phyloP scores from a whole-genome alignment of 35 echinoderm and acorn worm genomes.

The Ptychodera flava region DNA sequence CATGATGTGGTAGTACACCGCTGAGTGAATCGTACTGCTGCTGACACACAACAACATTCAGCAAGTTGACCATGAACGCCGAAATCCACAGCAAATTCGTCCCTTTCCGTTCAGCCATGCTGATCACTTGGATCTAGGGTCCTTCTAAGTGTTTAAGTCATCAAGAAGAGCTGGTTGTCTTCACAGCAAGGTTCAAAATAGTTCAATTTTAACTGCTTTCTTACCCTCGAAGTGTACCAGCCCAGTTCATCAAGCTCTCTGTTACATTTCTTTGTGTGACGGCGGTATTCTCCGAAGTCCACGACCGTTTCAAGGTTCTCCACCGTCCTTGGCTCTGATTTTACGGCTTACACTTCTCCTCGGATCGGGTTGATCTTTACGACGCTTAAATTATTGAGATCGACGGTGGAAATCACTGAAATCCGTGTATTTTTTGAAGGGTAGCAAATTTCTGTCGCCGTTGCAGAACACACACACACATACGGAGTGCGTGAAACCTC shows the following conservation, averaged over 20 bases:
- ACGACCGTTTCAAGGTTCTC: not conserved
- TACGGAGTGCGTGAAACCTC: not conserved
- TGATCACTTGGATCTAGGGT: not conserved
- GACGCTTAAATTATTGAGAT: no score
- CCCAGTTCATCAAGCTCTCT: not conserved
- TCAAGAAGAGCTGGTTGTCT: not conserved
- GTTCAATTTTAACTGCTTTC: not conserved
- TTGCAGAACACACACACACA: not conserved
- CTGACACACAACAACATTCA: not conserved
- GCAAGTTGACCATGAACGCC: not conserved
- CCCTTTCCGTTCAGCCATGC: not conserved
- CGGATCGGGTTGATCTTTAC: no score
- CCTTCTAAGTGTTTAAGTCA: not conserved
- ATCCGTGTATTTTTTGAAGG: not conserved
- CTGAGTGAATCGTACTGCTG: not conserved
- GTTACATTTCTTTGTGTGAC: not conserved
- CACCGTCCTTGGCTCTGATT: not conserved
- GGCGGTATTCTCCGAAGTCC: not conserved
- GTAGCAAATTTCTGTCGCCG: not conserved
- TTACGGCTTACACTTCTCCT: no score
- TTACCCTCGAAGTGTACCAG: not conserved
- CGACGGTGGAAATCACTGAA: no score
- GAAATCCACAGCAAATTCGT: not conserved
- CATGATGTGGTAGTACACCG: conserved; percentile 17
- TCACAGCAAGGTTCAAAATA: not conserved